Conservation (phyloP, 2,113 vertebrate species). For the Mandrillus leucophaeus region DNA sequence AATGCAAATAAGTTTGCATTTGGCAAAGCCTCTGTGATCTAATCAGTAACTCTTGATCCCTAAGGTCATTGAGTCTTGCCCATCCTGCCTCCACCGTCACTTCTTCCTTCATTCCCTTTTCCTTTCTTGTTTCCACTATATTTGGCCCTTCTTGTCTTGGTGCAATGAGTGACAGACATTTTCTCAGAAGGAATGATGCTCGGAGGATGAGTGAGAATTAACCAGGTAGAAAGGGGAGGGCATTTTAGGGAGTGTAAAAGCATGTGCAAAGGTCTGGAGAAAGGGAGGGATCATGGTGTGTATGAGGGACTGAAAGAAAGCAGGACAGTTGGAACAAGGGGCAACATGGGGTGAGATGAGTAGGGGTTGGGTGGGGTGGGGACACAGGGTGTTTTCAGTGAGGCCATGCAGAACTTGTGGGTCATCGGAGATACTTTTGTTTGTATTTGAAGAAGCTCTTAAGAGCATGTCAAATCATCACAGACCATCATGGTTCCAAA, state of each 20-base stretch:
- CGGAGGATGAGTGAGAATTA: neutral
- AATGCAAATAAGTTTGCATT: neutral
- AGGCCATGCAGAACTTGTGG: neutral
- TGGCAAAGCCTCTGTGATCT: neutral
- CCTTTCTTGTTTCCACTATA: neutral
- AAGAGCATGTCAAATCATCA: neutral
- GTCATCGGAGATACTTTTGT: neutral
- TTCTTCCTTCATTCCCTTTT: neutral
- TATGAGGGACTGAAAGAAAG: neutral
- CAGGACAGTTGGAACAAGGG: neutral
- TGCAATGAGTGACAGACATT: neutral
- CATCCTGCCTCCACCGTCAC: neutral
- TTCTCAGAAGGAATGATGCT: neutral
- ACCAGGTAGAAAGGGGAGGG: neutral
- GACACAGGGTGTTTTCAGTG: rapidly evolving
- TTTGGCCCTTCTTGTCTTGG: neutral
- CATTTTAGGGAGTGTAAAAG: neutral
- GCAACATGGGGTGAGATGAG: rapidly evolving
- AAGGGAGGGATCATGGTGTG: neutral
- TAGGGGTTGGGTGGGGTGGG: rapidly evolving
- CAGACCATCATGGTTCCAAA: neutral
- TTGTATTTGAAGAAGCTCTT: neutral
- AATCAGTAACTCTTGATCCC: neutral
- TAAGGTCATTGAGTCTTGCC: neutral
- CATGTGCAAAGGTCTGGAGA: neutral